Percentiles rank a stretch among this genome's conserved stretches.
phyloP scores from a whole-genome alignment of 2,113 vertebrate species.

The Sterrhoptilus dennistouni region DNA sequence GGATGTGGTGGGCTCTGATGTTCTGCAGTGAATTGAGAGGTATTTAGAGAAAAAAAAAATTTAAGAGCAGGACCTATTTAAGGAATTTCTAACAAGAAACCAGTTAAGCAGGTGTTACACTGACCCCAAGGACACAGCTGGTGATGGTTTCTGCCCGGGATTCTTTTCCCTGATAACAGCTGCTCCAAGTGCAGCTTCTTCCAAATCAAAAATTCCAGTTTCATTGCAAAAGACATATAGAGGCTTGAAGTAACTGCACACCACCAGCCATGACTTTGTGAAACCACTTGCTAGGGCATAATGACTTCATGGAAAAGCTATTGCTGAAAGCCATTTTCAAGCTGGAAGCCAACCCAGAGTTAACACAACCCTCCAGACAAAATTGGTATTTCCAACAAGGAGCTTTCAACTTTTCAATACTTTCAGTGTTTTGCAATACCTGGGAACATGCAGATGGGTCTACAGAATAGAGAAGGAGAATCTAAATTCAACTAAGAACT shows the following conservation, averaged over 20 bases:
- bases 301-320: background rate
- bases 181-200: background rate
- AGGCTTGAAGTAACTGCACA: background rate
- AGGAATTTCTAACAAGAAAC: background rate
- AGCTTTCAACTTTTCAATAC: background rate
- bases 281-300: background rate
- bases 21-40: background rate
- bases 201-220: background rate
- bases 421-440: background rate
- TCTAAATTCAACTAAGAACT: background rate
- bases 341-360: background rate
- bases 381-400: background rate
- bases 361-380: background rate
- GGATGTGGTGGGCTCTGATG: background rate
- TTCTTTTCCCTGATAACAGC: background rate
- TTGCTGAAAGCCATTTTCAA: conserved; percentile 2
- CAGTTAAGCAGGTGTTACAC: background rate
- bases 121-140: background rate
- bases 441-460: background rate
- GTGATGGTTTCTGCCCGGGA: background rate
- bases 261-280: background rate
- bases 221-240: background rate
- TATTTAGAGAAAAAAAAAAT: background rate
- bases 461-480: background rate
- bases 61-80: background rate